Base-by-base conservation (phyloP, 2,888 invertebrate species). In the Zygothrica quintamaculata region DNA sequence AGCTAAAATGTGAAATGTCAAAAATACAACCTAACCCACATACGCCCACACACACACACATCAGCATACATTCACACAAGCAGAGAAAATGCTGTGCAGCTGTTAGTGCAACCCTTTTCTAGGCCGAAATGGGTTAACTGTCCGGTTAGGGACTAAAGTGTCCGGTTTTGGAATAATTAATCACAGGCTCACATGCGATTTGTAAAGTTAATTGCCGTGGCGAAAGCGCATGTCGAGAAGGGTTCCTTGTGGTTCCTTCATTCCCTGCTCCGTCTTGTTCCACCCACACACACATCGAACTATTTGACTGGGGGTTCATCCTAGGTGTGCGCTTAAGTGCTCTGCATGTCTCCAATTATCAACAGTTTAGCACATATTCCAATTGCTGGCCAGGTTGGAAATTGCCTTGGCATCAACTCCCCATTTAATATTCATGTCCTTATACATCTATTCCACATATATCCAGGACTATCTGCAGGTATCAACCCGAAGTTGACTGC, bases 111-210 rank as follows among this genome's bases (percentile, higher is more conserved):
- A 79, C 81, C 86, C 86, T 81, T 76, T 72, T 84, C 39, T 47
- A 78, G 71, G 74, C 40, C 73, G 59, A 84, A 72, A 80, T 84
- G 84, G 82, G 87, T 86, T 81, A 80, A 75, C 81, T 84, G 84
- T 78, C 81, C 81, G 55, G 53, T 48, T 42, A 47, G 9, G 60
- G 47, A 47, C 44, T 46, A 42, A 61, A 68, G 72, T 82, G 84
- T 88, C 85, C 88, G 82, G 87, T 88, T 88, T 80, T 70, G 79
- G 88, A 82, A 88, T 89, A 89, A 89, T 89, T 89, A 89, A 89
- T 89, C 89, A 88, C 82, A 69, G 80, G 58, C 79, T 79, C 87
- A 87, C 86, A 87, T 87, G 87, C 88, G 84, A 89, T 88, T 86
- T 87, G 81, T 87, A 79, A 81, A 86, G 81, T 81, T 89, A 89